phyloP scores from a whole-genome alignment of 2,888 invertebrate species.

The Meloe dianella region DNA sequence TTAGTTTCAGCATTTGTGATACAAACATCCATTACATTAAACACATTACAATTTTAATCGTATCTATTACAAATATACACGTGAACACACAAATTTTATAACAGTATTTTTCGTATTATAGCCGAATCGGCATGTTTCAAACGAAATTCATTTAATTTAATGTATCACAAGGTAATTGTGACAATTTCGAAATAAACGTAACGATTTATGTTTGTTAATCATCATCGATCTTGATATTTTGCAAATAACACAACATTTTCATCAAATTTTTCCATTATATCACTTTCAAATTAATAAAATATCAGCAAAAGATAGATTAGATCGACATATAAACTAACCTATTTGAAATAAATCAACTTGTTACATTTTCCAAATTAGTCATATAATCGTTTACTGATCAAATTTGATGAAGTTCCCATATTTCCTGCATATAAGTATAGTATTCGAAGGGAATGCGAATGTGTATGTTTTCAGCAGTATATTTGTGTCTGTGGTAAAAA shows the following conservation, averaged over 20 bases:
- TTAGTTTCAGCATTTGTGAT: neutral
- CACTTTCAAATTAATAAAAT: too few relatives aligned
- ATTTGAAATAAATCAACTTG: too few relatives aligned
- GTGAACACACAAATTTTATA: conserved; percentile 6
- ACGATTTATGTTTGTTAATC: neutral
- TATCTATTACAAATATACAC: neutral
- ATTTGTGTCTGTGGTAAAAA: neutral
- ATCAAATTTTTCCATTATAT: neutral
- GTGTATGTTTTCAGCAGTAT: neutral
- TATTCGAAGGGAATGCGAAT: too few relatives aligned
- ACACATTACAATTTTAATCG: conserved; percentile 10
- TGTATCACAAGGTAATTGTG: conserved; percentile 1
- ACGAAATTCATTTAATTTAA: conserved; percentile 3
- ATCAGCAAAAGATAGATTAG: too few relatives aligned
- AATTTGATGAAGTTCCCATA: too few relatives aligned
- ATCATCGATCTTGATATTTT: neutral
- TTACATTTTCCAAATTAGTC: too few relatives aligned
- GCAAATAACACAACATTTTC: neutral
- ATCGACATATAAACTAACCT: too few relatives aligned
- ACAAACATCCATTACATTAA: conserved; percentile 3
- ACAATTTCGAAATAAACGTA: conserved; percentile 16
- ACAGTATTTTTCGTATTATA: neutral
- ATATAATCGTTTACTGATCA: too few relatives aligned
- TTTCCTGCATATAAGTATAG: too few relatives aligned
- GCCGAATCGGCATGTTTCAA: conserved; percentile 3